phyloP scores from a whole-genome alignment of 2,797 vertebrate species.

The Sylvilagus floridanus region DNA sequence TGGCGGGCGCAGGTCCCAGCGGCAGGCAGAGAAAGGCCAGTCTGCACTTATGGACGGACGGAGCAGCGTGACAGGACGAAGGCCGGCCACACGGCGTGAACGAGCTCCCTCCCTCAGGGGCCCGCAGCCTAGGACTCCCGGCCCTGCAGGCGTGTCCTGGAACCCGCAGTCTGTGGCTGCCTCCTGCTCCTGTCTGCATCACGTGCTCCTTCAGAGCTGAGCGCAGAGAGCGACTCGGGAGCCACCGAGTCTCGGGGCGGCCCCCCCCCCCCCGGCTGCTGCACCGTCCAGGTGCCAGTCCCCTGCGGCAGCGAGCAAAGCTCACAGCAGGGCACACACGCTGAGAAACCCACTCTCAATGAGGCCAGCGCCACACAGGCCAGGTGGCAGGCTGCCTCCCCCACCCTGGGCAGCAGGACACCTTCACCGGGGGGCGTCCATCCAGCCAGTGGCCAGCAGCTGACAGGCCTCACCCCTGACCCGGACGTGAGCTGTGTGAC shows the following conservation, averaged over 20 bases:
- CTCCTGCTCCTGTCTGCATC: neutral
- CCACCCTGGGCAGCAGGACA: no score
- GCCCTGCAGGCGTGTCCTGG: neutral
- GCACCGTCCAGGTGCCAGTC: fast-evolving
- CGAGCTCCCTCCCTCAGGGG: fast-evolving
- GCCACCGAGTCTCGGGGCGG: fast-evolving
- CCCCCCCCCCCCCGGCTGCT: fast-evolving
- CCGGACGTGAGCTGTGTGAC: fast-evolving
- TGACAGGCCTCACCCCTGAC: no score
- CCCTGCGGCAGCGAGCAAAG: no score
- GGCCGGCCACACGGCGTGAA: neutral
- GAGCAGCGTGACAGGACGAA: no score
- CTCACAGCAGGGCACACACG: no score
- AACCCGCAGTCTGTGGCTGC: neutral
- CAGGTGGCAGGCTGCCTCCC: neutral
- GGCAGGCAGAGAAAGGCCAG: neutral
- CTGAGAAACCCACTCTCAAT: neutral
- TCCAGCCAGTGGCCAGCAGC: neutral
- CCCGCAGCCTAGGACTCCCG: neutral
- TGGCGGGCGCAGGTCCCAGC: neutral
- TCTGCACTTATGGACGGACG: neutral
- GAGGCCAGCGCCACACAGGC: neutral
- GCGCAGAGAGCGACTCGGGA: neutral
- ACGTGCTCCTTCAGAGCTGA: neutral
- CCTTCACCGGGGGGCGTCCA: neutral